Percentiles rank a stretch among this genome's conserved stretches.
Conservation (phyloP, 2,113 vertebrate species). For the Coregonus clupeaformis region DNA sequence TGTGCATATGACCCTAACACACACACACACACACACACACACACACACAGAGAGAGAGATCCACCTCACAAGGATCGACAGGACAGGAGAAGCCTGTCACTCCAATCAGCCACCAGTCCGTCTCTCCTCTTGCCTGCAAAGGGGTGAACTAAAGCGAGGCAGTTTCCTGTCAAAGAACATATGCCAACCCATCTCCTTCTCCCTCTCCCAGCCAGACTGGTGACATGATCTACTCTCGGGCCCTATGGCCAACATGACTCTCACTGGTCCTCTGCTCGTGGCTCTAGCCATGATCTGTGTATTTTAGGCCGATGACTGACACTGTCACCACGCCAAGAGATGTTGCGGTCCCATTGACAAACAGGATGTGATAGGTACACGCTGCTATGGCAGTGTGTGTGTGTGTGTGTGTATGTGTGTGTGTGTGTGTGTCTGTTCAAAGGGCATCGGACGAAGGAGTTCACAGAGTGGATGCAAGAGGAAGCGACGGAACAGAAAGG, state of each 20-base stretch:
- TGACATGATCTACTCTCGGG: conserved; percentile 70
- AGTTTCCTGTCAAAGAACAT: conserved; percentile 71
- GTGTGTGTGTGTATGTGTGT: background rate
- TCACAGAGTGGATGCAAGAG: background rate
- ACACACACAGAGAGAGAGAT: conserved; percentile 3
- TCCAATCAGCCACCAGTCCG: conserved; percentile 65
- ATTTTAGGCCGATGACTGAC: conserved; percentile 72
- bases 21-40: background rate
- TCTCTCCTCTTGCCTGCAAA: conserved; percentile 49
- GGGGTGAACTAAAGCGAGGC: conserved; percentile 49
- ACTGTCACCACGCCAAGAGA: conserved; percentile 66
- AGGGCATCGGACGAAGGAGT: too few species aligned
- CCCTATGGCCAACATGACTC: conserved; percentile 59
- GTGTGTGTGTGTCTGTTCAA: background rate
- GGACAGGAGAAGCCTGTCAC: conserved; percentile 70
- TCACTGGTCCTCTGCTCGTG: conserved; percentile 59
- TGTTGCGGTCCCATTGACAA: conserved; percentile 47
- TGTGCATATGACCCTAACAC: conserved; percentile 19
- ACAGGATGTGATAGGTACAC: conserved; percentile 61
- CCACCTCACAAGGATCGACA: conserved; percentile 24
- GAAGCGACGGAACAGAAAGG: background rate
- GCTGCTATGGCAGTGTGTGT: background rate
- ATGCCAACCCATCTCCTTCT: conserved; percentile 46
- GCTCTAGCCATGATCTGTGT: conserved; percentile 71
- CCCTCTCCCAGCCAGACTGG: conserved; percentile 34